phyloP scores from a whole-genome alignment of 2,797 vertebrate species.

The Schizopygopsis malacanthus region DNA sequence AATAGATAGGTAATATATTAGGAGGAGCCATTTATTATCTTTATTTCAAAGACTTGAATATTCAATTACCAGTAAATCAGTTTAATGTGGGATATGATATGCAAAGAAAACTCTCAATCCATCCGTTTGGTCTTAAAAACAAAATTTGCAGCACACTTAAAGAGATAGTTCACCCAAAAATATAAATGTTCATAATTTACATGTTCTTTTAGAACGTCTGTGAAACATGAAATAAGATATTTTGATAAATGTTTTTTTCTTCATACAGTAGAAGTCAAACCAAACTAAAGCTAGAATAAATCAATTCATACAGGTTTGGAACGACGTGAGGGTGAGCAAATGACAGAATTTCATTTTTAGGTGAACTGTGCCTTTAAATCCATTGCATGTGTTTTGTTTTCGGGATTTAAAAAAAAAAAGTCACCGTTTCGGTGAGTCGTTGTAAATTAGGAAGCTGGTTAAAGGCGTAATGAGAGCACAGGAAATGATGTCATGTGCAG shows the following conservation, averaged over 20 bases:
- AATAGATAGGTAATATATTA: not conserved
- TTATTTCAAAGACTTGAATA: not conserved
- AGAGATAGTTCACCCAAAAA: not conserved
- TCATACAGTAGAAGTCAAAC: not conserved
- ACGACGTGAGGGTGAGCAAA: not conserved
- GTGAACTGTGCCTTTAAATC: not conserved
- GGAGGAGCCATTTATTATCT: not conserved
- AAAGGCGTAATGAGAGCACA: conserved; percentile 39
- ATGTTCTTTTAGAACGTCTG: not conserved
- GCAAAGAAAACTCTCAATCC: not conserved
- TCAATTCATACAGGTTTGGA: not conserved
- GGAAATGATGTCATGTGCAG: conserved; percentile 53
- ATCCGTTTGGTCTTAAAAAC: not conserved
- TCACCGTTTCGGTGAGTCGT: not conserved
- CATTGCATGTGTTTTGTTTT: not conserved
- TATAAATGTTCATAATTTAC: not conserved
- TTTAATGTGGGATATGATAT: not conserved
- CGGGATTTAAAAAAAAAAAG: not conserved
- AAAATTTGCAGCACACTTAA: not conserved
- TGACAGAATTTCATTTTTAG: not conserved
- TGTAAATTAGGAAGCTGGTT: conserved; percentile 21
- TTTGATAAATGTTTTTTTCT: not conserved
- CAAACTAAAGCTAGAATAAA: not conserved
- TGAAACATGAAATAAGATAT: not conserved
- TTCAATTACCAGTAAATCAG: not conserved